These are phyloP conservation scores for Cryptoblepharus egeriae DNA, from an alignment of 2,797 vertebrate genomes.

Conservation along the genomic window DNA sequence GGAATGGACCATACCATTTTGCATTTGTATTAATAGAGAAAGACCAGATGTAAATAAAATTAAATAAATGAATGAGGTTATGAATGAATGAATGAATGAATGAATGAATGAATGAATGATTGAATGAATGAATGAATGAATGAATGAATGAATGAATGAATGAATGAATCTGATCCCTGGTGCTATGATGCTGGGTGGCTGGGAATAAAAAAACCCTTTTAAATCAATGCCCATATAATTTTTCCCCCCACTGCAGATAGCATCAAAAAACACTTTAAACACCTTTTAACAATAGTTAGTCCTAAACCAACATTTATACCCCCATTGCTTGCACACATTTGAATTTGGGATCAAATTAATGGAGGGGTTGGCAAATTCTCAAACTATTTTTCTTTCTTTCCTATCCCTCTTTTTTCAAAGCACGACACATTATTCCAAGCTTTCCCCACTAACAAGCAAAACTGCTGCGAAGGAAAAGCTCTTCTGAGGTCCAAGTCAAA, in stretches of 20 bases:
- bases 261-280: background rate
- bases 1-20: no score
- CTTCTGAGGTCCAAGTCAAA: conserved; percentile 75
- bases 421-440: conserved; percentile 45
- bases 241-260: background rate
- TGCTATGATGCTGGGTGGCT: no score
- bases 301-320: background rate
- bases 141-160: no score
- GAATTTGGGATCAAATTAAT: conserved; percentile 43
- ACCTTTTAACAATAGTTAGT: conserved; percentile 1
- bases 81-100: no score
- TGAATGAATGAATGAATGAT: no score
- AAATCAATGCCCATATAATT: background rate
- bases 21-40: no score
- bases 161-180: no score
- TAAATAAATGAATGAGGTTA: no score
- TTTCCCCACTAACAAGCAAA: conserved; percentile 57
- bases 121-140: no score
- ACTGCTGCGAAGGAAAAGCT: conserved; percentile 65
- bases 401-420: conserved; percentile 33
- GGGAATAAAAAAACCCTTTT: no score
- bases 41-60: no score
- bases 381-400: background rate
- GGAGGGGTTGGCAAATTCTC: conserved; percentile 20
- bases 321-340: background rate